These are phyloP conservation scores for Bombus confusus DNA, from an alignment of 1,140 invertebrate species.

Conservation along the genomic window DNA sequence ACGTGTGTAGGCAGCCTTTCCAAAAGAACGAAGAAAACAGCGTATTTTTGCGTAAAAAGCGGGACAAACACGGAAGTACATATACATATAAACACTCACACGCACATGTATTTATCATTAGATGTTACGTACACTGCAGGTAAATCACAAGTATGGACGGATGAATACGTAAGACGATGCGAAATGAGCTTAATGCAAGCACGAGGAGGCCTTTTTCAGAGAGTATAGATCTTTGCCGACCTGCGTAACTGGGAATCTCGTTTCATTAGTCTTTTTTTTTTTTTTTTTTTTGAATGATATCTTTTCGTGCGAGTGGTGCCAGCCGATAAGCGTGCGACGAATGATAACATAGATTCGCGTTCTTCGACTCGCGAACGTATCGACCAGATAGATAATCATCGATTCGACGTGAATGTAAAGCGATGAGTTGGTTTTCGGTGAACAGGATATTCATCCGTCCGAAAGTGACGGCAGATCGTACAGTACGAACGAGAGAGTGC, in stretches of 20 bases:
- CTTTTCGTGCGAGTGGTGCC: neutral
- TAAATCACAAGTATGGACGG: conserved; percentile 55
- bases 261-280: conserved; percentile 38
- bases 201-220: conserved; percentile 52
- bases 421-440: neutral
- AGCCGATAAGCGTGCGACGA: neutral
- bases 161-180: conserved; percentile 49
- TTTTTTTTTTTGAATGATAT: neutral
- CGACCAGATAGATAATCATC: no score
- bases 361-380: neutral
- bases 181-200: conserved; percentile 55
- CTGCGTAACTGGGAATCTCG: conserved; percentile 71
- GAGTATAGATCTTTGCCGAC: conserved; percentile 71
- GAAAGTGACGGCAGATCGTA: neutral
- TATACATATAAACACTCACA: conserved; percentile 1
- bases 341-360: neutral
- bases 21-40: no score
- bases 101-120: conserved; percentile 44
- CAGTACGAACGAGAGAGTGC: neutral
- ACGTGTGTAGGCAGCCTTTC: no score
- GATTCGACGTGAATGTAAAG: neutral
- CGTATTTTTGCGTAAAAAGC: neutral
- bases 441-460: conserved; percentile 8
- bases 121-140: conserved; percentile 60
- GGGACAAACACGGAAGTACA: conserved; percentile 15